A percentile compares a stretch with the other conserved stretches of the same genome.
phyloP scores from a whole-genome alignment of 2,888 invertebrate species.

The Rhogogaster chlorosoma region DNA sequence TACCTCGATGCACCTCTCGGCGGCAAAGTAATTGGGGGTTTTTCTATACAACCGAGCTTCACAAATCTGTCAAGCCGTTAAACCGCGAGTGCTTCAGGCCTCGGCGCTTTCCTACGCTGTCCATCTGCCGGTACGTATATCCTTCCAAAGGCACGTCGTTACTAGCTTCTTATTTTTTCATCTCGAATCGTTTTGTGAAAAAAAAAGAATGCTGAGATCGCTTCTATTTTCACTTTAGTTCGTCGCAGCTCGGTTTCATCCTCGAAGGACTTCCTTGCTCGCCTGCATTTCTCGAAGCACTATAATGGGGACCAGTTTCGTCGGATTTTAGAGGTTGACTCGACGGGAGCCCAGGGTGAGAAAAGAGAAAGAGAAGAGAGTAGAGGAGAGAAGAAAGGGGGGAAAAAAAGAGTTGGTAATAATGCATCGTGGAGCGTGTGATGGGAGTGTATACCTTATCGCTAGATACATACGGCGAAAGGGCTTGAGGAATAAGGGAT shows the following conservation, averaged over 20 bases:
- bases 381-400: background rate
- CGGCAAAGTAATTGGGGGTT: constrained; percentile 62
- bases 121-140: constrained; percentile 6
- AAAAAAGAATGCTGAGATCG: background rate
- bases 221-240: background rate
- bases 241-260: background rate
- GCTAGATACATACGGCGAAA: constrained; percentile 14
- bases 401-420: background rate
- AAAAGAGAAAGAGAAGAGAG: background rate
- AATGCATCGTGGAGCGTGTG: constrained; percentile 22
- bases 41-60: constrained; percentile 61
- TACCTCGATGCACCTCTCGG: constrained; percentile 52
- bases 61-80: constrained; percentile 64
- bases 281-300: background rate
- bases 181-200: background rate
- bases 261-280: background rate
- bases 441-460: constrained; percentile 14
- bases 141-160: background rate
- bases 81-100: constrained; percentile 57
- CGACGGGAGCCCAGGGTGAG: background rate
- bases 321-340: background rate
- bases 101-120: background rate
- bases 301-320: background rate
- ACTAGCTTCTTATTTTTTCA: background rate
- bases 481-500: constrained; percentile 2